Conservation (phyloP, 2,888 invertebrate species). For the Metalampra italica region DNA sequence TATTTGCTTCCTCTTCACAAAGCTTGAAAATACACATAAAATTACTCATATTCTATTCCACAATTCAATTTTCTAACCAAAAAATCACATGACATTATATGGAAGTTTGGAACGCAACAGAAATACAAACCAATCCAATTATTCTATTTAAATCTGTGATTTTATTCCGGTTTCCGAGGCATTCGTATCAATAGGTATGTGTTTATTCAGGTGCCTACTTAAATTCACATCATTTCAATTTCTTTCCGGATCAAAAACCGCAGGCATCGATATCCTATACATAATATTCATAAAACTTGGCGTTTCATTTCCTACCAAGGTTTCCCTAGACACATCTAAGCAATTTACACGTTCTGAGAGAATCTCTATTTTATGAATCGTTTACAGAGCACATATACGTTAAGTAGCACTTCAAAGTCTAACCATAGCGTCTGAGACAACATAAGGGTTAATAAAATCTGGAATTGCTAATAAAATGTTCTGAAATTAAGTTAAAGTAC, state of each 20-base stretch:
- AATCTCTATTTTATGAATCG: constrained; percentile 1
- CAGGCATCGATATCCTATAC: background rate
- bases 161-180: background rate
- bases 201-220: constrained; percentile 6
- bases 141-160: background rate
- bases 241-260: constrained; percentile 6
- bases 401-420: background rate
- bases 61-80: background rate
- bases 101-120: too few species aligned
- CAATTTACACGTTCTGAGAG: background rate
- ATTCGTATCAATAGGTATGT: constrained; percentile 4
- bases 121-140: background rate
- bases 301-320: background rate
- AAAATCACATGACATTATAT: too few species aligned
- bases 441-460: too few species aligned
- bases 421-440: too few species aligned
- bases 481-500: too few species aligned
- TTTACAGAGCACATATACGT: background rate
- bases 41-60: too few species aligned
- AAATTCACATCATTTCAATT: constrained; percentile 8
- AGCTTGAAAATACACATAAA: too few species aligned
- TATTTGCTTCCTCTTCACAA: too few species aligned
- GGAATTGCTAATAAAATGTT: too few species aligned
- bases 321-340: background rate
- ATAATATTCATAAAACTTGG: background rate